Conservation (phyloP, 2,797 vertebrate species). For the Uromys caudimaculatus region DNA sequence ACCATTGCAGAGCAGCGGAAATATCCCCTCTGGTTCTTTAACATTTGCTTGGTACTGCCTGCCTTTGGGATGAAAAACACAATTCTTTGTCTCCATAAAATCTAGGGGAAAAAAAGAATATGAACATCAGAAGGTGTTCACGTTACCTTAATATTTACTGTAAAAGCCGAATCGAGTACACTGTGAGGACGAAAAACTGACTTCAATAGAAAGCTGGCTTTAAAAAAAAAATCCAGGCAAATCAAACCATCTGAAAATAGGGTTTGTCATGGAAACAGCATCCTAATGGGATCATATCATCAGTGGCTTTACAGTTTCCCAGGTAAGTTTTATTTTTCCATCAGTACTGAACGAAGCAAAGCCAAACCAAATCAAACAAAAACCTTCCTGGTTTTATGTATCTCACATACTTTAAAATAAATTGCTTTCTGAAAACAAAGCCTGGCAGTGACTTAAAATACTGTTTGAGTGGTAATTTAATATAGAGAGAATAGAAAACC, state of each 20-base stretch:
- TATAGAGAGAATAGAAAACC: constrained; percentile 44
- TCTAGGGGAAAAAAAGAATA: constrained; percentile 41
- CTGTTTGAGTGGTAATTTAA: constrained; percentile 56
- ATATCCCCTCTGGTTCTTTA: constrained; percentile 15
- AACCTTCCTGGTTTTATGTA: constrained; percentile 29
- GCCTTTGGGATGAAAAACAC: constrained; percentile 59
- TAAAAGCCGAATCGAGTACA: constrained; percentile 63
- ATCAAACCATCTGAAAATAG: constrained; percentile 77
- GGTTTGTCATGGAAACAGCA: constrained; percentile 83
- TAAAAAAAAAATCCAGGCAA: constrained; percentile 72
- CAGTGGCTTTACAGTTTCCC: constrained; percentile 71
- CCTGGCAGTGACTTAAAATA: constrained; percentile 68
- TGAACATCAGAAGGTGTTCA: constrained; percentile 48
- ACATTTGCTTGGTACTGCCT: constrained; percentile 57
- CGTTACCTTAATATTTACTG: constrained; percentile 35
- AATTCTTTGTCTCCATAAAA: constrained; percentile 62
- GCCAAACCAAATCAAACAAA: background rate
- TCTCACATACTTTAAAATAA: constrained; percentile 67
- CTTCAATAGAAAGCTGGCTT: constrained; percentile 51
- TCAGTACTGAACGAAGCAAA: constrained; percentile 47
- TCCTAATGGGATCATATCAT: constrained; percentile 74
- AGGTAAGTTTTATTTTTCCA: constrained; percentile 67
- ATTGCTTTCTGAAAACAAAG: constrained; percentile 70
- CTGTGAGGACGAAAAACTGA: background rate
- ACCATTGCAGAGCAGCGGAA: constrained; percentile 36